Conservation (phyloP, 2,888 invertebrate species). For the Dichetophora obliterata region DNA sequence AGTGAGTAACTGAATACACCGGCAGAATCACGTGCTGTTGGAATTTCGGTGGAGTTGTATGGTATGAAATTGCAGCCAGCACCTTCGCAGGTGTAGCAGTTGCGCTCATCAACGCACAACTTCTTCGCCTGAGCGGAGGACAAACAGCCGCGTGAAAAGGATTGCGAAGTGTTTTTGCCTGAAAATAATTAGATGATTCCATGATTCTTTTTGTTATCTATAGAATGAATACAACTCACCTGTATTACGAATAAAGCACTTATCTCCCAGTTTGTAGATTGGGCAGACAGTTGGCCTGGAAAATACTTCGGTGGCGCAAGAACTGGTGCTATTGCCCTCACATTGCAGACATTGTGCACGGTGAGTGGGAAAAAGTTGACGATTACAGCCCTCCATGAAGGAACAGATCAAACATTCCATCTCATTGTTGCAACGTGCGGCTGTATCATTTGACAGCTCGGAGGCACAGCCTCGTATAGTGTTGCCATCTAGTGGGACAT, state of each 20-base stretch:
- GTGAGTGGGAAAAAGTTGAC: constrained; percentile 60
- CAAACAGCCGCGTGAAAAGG: constrained; percentile 66
- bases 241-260: constrained; percentile 63
- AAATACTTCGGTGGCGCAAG: constrained; percentile 59
- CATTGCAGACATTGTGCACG: constrained; percentile 64
- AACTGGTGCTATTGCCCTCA: constrained; percentile 57
- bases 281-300: constrained; percentile 57
- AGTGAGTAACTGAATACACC: constrained; percentile 48
- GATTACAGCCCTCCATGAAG: constrained; percentile 62
- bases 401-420: constrained; percentile 60
- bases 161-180: constrained; percentile 50
- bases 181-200: constrained; percentile 18
- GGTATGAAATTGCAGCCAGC: constrained; percentile 62
- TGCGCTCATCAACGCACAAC: constrained; percentile 55
- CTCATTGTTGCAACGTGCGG: constrained; percentile 58
- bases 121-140: constrained; percentile 57
- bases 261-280: constrained; percentile 61
- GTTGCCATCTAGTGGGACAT: constrained; percentile 54
- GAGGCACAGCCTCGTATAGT: constrained; percentile 64
- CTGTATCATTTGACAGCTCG: constrained; percentile 60
- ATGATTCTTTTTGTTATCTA: no score
- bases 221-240: no score
- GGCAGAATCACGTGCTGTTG: constrained; percentile 61
- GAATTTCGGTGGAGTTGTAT: constrained; percentile 55
- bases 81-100: constrained; percentile 64